These are phyloP conservation scores for Punctoribates punctum DNA, from an alignment of 2,888 invertebrate genomes.

Conservation along the genomic window DNA sequence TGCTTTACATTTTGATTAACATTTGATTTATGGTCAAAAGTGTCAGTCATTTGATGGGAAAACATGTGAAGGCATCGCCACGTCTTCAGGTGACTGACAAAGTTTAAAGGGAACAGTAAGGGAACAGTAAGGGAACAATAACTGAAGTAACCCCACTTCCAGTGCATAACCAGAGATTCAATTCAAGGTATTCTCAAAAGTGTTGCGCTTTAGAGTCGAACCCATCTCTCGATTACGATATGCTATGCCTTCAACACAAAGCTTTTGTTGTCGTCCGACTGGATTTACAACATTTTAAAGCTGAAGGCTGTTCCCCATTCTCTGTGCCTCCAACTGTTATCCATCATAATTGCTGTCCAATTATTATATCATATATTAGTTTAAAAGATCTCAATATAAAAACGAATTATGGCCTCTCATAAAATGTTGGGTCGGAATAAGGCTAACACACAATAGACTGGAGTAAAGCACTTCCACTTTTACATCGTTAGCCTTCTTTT, in stretches of 20 bases:
- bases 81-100: constrained; percentile 17
- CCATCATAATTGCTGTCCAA: not conserved
- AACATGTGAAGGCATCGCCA: not conserved
- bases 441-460: too few species aligned
- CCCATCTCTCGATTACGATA: not conserved
- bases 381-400: too few species aligned
- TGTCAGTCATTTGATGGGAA: not conserved
- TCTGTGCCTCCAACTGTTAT: not conserved
- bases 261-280: constrained; percentile 14
- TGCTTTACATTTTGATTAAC: too few species aligned
- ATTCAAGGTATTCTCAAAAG: not conserved
- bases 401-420: too few species aligned
- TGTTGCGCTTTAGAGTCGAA: not conserved
- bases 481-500: too few species aligned
- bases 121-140: constrained; percentile 14
- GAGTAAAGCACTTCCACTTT: too few species aligned
- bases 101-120: too few species aligned
- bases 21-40: too few species aligned
- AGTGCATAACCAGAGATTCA: not conserved
- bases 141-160: not conserved
- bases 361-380: too few species aligned
- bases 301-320: not conserved
- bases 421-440: too few species aligned
- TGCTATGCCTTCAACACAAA: not conserved
- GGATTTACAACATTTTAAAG: constrained; percentile 15